Conservation (phyloP, 1,140 invertebrate genomes). For the Stenopsyche tienmushanensis region DNA sequence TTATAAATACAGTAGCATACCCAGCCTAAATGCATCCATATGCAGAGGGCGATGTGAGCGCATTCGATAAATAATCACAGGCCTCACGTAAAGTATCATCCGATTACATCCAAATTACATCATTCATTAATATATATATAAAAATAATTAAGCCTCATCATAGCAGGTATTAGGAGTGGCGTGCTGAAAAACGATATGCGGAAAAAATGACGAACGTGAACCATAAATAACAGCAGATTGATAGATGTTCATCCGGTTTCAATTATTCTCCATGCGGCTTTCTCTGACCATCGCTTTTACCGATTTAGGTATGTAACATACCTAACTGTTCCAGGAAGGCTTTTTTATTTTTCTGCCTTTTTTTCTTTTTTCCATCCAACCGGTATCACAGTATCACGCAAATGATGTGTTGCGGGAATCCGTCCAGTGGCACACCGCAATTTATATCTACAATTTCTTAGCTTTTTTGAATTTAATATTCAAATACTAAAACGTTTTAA, state of each 20-base stretch:
- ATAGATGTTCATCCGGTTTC: background rate
- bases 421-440: slow-evolving; percentile 9
- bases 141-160: too few relatives aligned
- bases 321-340: background rate
- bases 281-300: background rate
- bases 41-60: background rate
- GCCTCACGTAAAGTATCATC: too few relatives aligned
- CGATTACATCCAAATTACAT: too few relatives aligned
- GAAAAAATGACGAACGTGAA: too few relatives aligned
- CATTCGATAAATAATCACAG: background rate
- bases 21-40: background rate
- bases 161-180: too few relatives aligned
- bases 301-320: background rate
- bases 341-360: background rate
- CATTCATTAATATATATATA: too few relatives aligned
- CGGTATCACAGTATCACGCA: slow-evolving; percentile 27
- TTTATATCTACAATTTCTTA: background rate
- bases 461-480: too few relatives aligned
- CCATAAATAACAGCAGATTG: background rate
- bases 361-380: background rate
- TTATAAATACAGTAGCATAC: background rate
- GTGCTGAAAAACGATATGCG: too few relatives aligned
- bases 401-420: slow-evolving; percentile 31
- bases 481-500: too few relatives aligned
- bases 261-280: slow-evolving; percentile 4